phyloP scores from a whole-genome alignment of 2,888 invertebrate species.

The Rosalia funebris region DNA sequence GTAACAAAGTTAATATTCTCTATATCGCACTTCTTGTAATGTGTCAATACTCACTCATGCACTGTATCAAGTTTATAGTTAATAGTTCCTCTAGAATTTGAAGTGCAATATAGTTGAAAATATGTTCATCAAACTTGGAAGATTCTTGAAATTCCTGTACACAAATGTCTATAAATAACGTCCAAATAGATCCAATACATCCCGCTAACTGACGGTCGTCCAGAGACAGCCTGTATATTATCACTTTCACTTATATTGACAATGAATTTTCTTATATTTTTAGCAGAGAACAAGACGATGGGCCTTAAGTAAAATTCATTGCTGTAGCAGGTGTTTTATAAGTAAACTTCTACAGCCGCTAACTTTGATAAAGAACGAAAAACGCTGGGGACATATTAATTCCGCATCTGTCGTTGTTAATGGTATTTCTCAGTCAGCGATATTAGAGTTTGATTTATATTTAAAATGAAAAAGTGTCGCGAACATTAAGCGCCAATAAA shows the following conservation, averaged over 20 bases:
- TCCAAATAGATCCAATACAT: too few species aligned
- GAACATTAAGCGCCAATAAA: not conserved
- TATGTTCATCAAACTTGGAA: too few species aligned
- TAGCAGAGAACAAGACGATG: not conserved
- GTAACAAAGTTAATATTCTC: too few species aligned
- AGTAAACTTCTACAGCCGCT: constrained; percentile 9
- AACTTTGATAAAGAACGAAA: constrained; percentile 35
- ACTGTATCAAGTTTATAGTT: too few species aligned
- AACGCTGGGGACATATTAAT: constrained; percentile 39
- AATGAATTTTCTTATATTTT: not conserved
- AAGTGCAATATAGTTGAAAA: too few species aligned
- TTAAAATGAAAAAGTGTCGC: not conserved
- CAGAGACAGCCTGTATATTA: too few species aligned
- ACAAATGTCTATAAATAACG: too few species aligned
- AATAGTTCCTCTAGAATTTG: too few species aligned
- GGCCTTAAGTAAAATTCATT: not conserved
- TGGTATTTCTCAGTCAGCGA: constrained; percentile 14
- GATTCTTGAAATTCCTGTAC: too few species aligned
- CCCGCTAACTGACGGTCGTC: too few species aligned
- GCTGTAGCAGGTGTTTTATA: constrained; percentile 10
- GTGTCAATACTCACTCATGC: too few species aligned
- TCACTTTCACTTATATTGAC: not conserved
- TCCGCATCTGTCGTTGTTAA: constrained; percentile 33
- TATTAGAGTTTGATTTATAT: constrained; percentile 7
- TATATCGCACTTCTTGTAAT: too few species aligned